Evolutionary conservation across 2,888 invertebrate genomes (phyloP).

Genomic region (Syrphus vitripennis): DNA sequence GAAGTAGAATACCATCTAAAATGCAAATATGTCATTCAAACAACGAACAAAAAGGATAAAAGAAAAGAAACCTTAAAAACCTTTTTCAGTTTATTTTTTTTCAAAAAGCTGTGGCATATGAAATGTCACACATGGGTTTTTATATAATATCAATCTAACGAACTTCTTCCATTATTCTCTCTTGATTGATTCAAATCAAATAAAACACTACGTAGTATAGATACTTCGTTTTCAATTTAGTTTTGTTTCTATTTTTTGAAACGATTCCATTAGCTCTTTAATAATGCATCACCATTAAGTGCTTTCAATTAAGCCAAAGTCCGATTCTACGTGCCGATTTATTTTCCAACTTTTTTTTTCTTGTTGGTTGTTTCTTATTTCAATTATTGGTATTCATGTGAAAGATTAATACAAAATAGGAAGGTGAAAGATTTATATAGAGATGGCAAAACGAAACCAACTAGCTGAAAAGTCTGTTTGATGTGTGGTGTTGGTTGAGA

Average conservation of each 20-base stretch:
- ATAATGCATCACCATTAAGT: constrained; percentile 47
- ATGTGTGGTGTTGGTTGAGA: background rate
- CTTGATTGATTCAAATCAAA: background rate
- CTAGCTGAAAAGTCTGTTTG: background rate
- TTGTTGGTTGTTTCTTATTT: background rate
- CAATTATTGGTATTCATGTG: background rate
- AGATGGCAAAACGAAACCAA: too few relatives aligned
- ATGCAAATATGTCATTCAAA: background rate
- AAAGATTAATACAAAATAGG: background rate
- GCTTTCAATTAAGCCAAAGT: constrained; percentile 48
- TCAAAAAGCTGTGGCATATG: background rate
- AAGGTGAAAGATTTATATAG: background rate
- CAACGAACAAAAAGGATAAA: background rate
- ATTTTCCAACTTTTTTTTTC: background rate
- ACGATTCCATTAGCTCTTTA: background rate
- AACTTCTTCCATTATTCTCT: background rate
- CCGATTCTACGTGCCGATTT: background rate
- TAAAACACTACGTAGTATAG: background rate
- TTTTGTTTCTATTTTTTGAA: background rate
- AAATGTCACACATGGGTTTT: background rate
- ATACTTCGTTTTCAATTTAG: background rate
- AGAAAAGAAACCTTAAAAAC: too few relatives aligned
- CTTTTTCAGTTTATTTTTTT: background rate
- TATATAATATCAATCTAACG: background rate
- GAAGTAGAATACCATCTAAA: too few relatives aligned